Base-by-base conservation (phyloP, 2,797 vertebrate genomes). In the Chlorospingus semifuscus region DNA sequence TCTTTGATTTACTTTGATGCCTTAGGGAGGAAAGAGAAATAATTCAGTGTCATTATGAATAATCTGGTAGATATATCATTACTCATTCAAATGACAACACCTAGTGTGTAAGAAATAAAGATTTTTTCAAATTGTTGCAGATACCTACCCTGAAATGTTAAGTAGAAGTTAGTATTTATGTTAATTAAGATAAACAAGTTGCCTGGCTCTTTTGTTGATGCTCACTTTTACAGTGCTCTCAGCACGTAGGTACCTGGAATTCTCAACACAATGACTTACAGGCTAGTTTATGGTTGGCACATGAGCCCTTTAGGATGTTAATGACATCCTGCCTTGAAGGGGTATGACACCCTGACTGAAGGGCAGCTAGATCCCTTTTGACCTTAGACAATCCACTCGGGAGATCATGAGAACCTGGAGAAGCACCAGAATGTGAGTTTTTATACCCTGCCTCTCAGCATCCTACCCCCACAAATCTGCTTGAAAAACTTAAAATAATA, bases 31-130 rank as follows among this genome's bases (percentile, higher is more conserved):
- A 92, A 90, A 57, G 16, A 90, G 50, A 94, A 96, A 92, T 95
- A 93, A 95, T 85, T 75, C 50, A 93, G 30, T 94, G 75, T 74
- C 19, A 64, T 93, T 95, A 42, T 75, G 63, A 93, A 89, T 94
- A 93, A 95, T 44, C 46, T 93, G 24, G 37, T 86, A 91, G 60
- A 41, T 85, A 61, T 70, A 94, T 95, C 83, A 77, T 29, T 94
- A 95, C 96, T 95, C 60, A 94, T 96, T 96, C 89, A 96, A 94
- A 95, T 89, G 47, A 95, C 95, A 97, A 82, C 52, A 86, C 10
- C 24, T 84, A 57, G 7, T 29, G 32, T 89, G 75, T 69, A 36
- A 83, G 49, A 91, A 91, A 85, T 61, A 96, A 95, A 90, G 55
- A 49, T 39, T 61, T 23, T 96, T 97, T 94, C 46, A 93, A 91